Evolutionary conservation across 2,113 vertebrate species (phyloP).

Genomic region (Podocnemis expansa): DNA sequence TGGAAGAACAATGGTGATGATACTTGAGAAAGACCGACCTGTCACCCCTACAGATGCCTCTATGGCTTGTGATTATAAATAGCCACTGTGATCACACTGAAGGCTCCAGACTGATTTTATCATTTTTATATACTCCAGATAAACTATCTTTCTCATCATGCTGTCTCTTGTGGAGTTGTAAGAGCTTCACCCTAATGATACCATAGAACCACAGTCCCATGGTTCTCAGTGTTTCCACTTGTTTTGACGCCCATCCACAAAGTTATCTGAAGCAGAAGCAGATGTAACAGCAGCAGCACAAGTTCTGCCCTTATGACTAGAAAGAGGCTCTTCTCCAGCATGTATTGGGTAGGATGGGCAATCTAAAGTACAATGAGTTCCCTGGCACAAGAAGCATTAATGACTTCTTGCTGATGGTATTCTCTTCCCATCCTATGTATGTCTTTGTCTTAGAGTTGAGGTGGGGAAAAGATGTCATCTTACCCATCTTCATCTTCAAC

Average conservation of each 20-base stretch:
- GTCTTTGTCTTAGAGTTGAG: not conserved
- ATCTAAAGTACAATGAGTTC: not conserved
- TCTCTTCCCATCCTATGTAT: not conserved
- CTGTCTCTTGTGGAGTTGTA: not conserved
- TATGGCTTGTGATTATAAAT: slow-evolving; percentile 15
- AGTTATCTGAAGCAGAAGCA: not conserved
- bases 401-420: not conserved
- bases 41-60: not conserved
- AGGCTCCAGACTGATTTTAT: slow-evolving; percentile 24
- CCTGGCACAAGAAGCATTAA: not conserved
- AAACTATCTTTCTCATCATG: not conserved
- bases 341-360: not conserved
- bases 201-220: not conserved
- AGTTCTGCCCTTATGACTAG: not conserved
- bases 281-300: not conserved
- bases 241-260: not conserved
- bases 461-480: not conserved
- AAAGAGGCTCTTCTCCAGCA: not conserved
- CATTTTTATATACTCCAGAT: not conserved
- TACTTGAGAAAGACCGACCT: not conserved
- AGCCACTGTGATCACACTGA: not conserved
- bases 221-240: not conserved
- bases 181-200: not conserved
- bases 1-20: not conserved
- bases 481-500: not conserved